Percentiles rank a stretch among this genome's conserved stretches.
Evolutionary conservation across 2,888 invertebrate species (phyloP).

Genomic region (Ischnus inquisitorius): DNA sequence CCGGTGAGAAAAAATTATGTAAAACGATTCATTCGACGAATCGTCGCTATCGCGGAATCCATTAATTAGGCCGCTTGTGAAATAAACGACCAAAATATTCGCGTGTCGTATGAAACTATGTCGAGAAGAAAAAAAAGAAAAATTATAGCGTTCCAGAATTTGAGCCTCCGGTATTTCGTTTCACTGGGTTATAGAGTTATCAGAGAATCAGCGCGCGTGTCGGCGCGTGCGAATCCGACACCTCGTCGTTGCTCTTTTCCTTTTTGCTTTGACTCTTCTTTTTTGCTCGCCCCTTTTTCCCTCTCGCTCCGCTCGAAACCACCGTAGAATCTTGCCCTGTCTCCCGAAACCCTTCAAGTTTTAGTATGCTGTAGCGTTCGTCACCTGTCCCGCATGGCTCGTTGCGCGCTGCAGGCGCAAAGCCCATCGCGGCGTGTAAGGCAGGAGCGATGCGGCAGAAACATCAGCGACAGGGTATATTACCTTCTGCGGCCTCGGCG

Average conservation of each 20-base stretch:
- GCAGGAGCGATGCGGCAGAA: conserved; percentile 14
- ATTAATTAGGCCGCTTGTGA: no score
- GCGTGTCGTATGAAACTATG: no score
- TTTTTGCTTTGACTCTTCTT: conserved; percentile 1
- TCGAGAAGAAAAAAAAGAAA: conserved; percentile 9
- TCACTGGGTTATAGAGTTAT: conserved; percentile 63
- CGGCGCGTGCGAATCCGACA: conserved; percentile 63
- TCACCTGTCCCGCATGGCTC: conserved; percentile 59
- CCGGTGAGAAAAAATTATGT: background rate
- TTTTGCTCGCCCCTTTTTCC: background rate
- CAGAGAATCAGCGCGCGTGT: conserved; percentile 64
- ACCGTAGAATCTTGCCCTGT: conserved; percentile 50
- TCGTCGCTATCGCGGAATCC: no score
- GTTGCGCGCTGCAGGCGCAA: conserved; percentile 42
- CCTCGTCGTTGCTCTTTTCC: conserved; percentile 35
- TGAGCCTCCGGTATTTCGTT: conserved; percentile 61
- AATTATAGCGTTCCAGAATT: conserved; percentile 46
- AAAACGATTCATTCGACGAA: background rate
- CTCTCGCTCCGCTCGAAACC: conserved; percentile 45
- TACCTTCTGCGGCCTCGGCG: conserved; percentile 54
- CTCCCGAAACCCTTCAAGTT: conserved; percentile 70
- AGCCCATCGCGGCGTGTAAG: conserved; percentile 32
- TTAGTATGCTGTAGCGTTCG: conserved; percentile 46
- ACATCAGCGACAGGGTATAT: conserved; percentile 52
- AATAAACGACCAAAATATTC: no score